phyloP scores from a whole-genome alignment of 1,140 invertebrate species.

The Aphis gossypii region DNA sequence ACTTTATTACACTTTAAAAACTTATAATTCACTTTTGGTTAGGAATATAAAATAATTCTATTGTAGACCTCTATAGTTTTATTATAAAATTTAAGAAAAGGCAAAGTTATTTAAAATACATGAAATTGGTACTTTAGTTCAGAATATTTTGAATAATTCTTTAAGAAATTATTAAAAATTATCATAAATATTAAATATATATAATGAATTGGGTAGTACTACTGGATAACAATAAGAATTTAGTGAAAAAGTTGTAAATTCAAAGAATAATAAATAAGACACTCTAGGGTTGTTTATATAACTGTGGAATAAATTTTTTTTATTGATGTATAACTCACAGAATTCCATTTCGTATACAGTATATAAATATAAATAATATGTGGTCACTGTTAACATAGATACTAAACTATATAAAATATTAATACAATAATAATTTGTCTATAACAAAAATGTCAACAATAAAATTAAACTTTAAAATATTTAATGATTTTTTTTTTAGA shows the following conservation, averaged over 20 bases:
- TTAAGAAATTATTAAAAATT: neutral
- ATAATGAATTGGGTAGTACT: too few species aligned
- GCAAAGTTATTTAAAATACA: too few species aligned
- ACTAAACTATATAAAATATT: conserved; percentile 32
- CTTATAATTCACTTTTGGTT: too few species aligned
- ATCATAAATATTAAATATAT: neutral
- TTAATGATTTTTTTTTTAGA: conserved; percentile 15
- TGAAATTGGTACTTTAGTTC: too few species aligned
- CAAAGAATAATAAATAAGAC: neutral
- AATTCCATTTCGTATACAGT: neutral
- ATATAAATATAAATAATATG: conserved; percentile 26
- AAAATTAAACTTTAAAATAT: conserved; percentile 28
- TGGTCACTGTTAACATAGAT: neutral
- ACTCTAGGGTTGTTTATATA: neutral
- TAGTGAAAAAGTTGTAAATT: neutral
- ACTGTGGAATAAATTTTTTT: neutral
- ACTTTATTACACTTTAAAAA: too few species aligned
- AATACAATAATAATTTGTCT: neutral
- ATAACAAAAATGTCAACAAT: conserved; percentile 23
- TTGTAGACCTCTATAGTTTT: too few species aligned
- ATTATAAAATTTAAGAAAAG: too few species aligned
- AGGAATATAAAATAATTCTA: too few species aligned
- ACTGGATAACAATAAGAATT: too few species aligned
- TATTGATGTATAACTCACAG: neutral
- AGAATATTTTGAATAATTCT: neutral